Conservation (phyloP, 2,797 vertebrate species). For the Paguma larvata region DNA sequence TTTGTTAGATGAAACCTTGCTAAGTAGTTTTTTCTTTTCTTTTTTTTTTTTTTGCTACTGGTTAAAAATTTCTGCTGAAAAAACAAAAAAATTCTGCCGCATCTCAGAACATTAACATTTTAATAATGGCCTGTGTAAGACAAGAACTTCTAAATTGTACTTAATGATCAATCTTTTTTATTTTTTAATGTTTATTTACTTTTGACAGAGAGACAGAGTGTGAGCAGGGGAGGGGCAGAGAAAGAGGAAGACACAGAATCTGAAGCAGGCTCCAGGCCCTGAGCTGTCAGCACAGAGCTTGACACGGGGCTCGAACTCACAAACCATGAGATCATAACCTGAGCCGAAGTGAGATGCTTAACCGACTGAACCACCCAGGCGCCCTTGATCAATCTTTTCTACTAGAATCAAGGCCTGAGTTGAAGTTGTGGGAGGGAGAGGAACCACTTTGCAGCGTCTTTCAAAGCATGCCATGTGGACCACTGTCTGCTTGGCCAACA, state of each 20-base stretch:
- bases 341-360: too few species aligned
- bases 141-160: not conserved
- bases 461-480: not conserved
- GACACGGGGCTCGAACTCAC: too few species aligned
- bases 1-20: not conserved
- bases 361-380: too few species aligned
- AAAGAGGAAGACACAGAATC: too few species aligned
- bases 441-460: not conserved
- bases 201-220: too few species aligned
- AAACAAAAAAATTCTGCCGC: not conserved
- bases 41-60: not conserved
- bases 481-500: too few species aligned
- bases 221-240: too few species aligned
- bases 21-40: not conserved
- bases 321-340: too few species aligned
- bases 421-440: not conserved
- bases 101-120: not conserved
- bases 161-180: not conserved
- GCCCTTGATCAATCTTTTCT: not conserved
- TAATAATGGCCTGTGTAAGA: not conserved
- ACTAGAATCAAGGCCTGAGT: not conserved
- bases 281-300: too few species aligned
- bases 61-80: not conserved
- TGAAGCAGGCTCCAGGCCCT: too few species aligned
- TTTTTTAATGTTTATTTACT: too few species aligned